phyloP scores from a whole-genome alignment of 1,140 invertebrate species.

The Cydia pomonella region DNA sequence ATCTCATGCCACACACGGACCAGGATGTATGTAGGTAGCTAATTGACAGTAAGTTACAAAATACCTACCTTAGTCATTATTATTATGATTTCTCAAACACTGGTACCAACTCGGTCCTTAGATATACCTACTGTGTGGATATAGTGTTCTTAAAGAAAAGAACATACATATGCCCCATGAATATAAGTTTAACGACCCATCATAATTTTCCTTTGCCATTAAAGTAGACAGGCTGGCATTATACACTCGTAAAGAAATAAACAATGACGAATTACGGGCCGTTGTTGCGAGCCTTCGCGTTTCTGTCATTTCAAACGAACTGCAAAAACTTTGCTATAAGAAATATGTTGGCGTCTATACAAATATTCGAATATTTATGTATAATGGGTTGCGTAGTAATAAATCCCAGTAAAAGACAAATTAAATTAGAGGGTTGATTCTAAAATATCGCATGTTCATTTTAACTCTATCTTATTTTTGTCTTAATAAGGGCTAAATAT shows the following conservation, averaged over 20 bases:
- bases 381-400: too few species aligned
- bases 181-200: not conserved
- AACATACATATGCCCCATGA: not conserved
- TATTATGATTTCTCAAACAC: too few species aligned
- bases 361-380: not conserved
- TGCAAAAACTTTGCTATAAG: not conserved
- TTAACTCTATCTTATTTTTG: too few species aligned
- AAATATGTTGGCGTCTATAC: not conserved
- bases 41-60: too few species aligned
- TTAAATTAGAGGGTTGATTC: too few species aligned
- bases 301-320: not conserved
- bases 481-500: too few species aligned
- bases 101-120: too few species aligned
- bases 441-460: too few species aligned
- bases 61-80: too few species aligned
- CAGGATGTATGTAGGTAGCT: too few species aligned
- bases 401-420: too few species aligned
- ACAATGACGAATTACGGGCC: not conserved
- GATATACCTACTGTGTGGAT: not conserved
- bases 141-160: not conserved
- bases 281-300: not conserved
- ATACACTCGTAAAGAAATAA: not conserved
- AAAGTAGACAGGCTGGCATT: not conserved
- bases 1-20: too few species aligned
- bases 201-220: constrained; percentile 3